Evolutionary conservation across 2,797 vertebrate species (phyloP), one percentile per base, ranked within the genome.

Genomic region (Moxostoma hubbsi): DNA sequence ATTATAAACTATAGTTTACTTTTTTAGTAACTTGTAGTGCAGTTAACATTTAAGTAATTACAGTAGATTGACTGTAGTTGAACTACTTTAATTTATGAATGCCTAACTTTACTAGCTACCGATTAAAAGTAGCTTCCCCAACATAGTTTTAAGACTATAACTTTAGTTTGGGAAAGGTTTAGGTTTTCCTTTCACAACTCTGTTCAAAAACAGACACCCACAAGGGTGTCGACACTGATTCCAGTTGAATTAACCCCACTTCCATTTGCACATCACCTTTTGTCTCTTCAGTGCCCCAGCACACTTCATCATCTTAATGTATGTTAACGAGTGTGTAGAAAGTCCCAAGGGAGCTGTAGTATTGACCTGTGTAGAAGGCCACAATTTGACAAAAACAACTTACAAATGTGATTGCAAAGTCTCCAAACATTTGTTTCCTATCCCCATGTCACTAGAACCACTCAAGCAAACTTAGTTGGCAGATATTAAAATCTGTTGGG

Each of bases 181-280:
- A 43, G 9, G 16, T 50, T 36, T 50, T 59, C n/a, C 11, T 51
- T 12, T 4, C 16, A 50, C 3, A 9, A 16, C 7, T 50, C 12
- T 70, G 24, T 55, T 7, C 11, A 15, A 49, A 18, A 59, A 24
- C 11, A 61, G 11, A 24, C 18, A 24, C 10, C 10, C 11, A 24
- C 45, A 57, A 46, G 69, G 45, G 54, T 49, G 55, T 12, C 58
- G 55, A 72, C 54, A 72, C 43, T 7, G 15, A 10, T 58, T 71
- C 54, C 55, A 58, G n/a, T 49, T 49, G 11, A 59, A 72, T 72
- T 12, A 72, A 72, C 6, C 54, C 10, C 45, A 58, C 45, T 72
- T 72, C 45, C 43, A 72, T 55, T 72, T 18, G n/a, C 43, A 47
- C n/a, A 71, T 58, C 24, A 70, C 36, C 2, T 3, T 15, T 54